phyloP scores from a whole-genome alignment of 2,797 vertebrate genomes.

The Mionectes olivaceus region DNA sequence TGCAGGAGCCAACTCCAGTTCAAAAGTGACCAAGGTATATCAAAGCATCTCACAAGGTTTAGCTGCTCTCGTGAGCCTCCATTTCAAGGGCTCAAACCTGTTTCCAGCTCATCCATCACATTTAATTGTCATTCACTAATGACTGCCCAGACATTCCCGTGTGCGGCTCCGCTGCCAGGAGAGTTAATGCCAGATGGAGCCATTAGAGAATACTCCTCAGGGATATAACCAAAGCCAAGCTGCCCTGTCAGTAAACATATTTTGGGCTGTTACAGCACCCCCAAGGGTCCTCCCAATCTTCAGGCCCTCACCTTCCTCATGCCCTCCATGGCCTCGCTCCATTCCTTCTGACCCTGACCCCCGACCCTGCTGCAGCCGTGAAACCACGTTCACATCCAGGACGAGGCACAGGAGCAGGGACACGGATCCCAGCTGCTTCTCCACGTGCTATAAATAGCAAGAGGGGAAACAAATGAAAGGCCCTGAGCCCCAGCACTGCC shows the following conservation, averaged over 20 bases:
- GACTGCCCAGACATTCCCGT: rapidly evolving
- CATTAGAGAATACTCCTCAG: not conserved
- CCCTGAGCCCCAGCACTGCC: not conserved
- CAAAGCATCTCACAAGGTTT: not conserved
- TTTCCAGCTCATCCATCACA: rapidly evolving
- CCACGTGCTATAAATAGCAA: not conserved
- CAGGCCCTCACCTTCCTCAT: not conserved
- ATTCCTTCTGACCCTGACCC: too few relatives aligned
- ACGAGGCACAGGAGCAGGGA: not conserved
- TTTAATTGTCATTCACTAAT: not conserved
- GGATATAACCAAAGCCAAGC: rapidly evolving
- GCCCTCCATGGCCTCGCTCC: rapidly evolving
- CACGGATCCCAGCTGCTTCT: not conserved
- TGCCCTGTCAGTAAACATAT: not conserved
- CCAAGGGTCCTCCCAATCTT: not conserved
- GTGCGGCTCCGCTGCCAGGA: not conserved
- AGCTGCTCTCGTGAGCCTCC: not conserved
- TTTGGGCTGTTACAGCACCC: not conserved
- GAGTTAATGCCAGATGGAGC: not conserved
- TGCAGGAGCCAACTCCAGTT: not conserved
- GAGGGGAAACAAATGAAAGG: not conserved
- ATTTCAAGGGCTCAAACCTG: not conserved
- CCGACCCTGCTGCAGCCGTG: not conserved
- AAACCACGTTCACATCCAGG: not conserved
- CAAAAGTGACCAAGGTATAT: not conserved